phyloP scores from a whole-genome alignment of 2,113 vertebrate genomes.

The Pelodiscus sinensis region DNA sequence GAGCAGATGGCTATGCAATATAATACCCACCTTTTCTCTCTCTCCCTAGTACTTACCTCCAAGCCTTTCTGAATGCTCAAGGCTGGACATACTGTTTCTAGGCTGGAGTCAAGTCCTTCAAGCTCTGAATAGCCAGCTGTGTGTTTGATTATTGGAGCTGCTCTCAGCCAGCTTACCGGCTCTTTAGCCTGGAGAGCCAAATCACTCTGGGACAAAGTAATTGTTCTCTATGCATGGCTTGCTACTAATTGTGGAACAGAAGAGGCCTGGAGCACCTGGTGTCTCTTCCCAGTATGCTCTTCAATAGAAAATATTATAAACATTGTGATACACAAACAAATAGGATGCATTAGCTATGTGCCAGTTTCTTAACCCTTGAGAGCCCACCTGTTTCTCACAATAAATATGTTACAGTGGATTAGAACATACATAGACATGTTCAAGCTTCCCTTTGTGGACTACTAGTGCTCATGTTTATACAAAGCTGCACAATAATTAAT shows the following conservation, averaged over 20 bases:
- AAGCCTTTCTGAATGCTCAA: slow-evolving; percentile 18
- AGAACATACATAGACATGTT: not conserved
- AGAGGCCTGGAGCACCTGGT: slow-evolving; percentile 22
- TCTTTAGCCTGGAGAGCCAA: slow-evolving; percentile 44
- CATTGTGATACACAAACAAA: not conserved
- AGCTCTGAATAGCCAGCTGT: slow-evolving; percentile 30
- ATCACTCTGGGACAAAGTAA: slow-evolving; percentile 49
- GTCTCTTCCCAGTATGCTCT: not conserved
- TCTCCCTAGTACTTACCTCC: not conserved
- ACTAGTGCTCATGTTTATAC: not conserved
- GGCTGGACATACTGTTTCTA: slow-evolving; percentile 26
- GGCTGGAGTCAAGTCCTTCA: slow-evolving; percentile 24
- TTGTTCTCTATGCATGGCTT: slow-evolving; percentile 1
- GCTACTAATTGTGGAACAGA: slow-evolving; percentile 50
- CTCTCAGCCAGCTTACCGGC: slow-evolving; percentile 13
- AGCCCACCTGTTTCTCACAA: not conserved
- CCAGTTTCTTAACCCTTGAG: slow-evolving; percentile 25
- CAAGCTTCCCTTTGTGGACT: fast-evolving
- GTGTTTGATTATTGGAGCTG: slow-evolving; percentile 30
- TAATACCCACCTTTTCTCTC: not conserved
- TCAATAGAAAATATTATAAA: slow-evolving; percentile 20
- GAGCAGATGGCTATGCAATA: not conserved
- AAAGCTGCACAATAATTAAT: not conserved
- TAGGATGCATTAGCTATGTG: slow-evolving; percentile 22
- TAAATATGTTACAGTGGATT: not conserved